Evolutionary conservation across 2,888 invertebrate genomes (phyloP).

Genomic region (Galerucella nymphaeae): DNA sequence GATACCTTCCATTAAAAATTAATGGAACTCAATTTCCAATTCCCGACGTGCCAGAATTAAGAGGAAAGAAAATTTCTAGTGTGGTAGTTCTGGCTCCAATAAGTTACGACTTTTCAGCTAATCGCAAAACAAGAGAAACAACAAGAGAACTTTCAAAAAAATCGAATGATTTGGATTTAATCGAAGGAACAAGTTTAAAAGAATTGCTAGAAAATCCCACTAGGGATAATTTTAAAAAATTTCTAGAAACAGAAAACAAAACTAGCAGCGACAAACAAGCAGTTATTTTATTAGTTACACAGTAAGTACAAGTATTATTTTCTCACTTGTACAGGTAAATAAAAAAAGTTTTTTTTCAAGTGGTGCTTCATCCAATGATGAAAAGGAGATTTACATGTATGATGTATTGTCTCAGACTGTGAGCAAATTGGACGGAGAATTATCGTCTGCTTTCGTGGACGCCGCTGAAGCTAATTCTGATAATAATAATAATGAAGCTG

Average conservation of each 20-base stretch:
- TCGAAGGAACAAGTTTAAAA: slow-evolving; percentile 77
- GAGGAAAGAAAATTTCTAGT: slow-evolving; percentile 82
- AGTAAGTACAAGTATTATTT: slow-evolving; percentile 74
- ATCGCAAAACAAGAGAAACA: slow-evolving; percentile 69
- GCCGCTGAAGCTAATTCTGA: slow-evolving; percentile 86
- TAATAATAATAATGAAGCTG: slow-evolving; percentile 42
- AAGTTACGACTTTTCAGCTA: slow-evolving; percentile 72
- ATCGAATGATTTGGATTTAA: slow-evolving; percentile 50
- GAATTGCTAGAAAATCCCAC: slow-evolving; percentile 80
- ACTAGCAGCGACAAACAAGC: slow-evolving; percentile 82
- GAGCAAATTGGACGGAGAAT: slow-evolving; percentile 82
- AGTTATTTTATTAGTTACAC: slow-evolving; percentile 83
- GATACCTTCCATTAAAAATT: slow-evolving; percentile 84
- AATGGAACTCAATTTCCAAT: slow-evolving; percentile 87
- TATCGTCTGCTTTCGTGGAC: slow-evolving; percentile 86
- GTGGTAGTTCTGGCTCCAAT: slow-evolving; percentile 88
- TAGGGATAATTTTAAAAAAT: slow-evolving; percentile 81
- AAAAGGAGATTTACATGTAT: slow-evolving; percentile 89
- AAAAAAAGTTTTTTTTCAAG: slow-evolving; percentile 41
- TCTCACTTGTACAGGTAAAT: too few species aligned
- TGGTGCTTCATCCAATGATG: slow-evolving; percentile 59
- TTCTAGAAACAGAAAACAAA: slow-evolving; percentile 81
- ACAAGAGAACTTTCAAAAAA: slow-evolving; percentile 54
- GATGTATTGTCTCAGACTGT: slow-evolving; percentile 80
- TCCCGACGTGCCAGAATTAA: slow-evolving; percentile 80